phyloP scores from a whole-genome alignment of 2,113 vertebrate genomes.

The Oncorhynchus mykiss region DNA sequence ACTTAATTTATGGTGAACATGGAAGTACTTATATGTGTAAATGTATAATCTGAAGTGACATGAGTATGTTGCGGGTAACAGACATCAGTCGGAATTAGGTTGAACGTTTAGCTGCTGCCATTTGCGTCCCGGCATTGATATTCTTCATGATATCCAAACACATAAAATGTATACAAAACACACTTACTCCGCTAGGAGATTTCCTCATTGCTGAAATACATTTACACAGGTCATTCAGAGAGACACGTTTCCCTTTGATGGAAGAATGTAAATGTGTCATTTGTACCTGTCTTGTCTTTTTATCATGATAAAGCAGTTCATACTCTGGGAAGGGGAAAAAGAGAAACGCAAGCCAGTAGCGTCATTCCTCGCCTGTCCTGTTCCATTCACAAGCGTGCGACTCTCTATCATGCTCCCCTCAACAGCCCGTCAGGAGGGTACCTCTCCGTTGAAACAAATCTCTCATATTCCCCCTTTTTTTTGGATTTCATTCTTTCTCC shows the following conservation, averaged over 20 bases:
- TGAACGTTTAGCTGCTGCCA: constrained; percentile 8
- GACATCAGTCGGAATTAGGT: constrained; percentile 6
- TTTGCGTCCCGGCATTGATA: constrained; percentile 14
- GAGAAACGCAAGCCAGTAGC: constrained; percentile 67
- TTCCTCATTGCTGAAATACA: constrained; percentile 29
- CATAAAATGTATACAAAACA: constrained; percentile 31
- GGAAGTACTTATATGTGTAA: neutral
- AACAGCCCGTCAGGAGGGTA: constrained; percentile 67
- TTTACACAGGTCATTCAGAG: constrained; percentile 44
- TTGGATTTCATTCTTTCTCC: constrained; percentile 43
- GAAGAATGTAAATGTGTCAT: constrained; percentile 76
- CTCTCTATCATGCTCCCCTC: constrained; percentile 70
- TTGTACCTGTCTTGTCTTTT: constrained; percentile 77
- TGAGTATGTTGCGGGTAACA: neutral
- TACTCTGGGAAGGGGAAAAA: constrained; percentile 51
- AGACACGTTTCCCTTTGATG: constrained; percentile 66
- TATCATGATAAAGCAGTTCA: constrained; percentile 77
- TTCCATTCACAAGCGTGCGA: constrained; percentile 72
- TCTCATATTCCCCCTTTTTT: constrained; percentile 75
- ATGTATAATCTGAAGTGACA: constrained; percentile 6
- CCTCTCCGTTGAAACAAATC: constrained; percentile 71
- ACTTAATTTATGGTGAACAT: constrained; percentile 16
- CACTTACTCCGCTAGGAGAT: constrained; percentile 39
- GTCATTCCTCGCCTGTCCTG: constrained; percentile 78
- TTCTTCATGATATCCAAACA: constrained; percentile 37